phyloP scores from a whole-genome alignment of 2,113 vertebrate genomes.

The Psilopsiagon aurifrons region DNA sequence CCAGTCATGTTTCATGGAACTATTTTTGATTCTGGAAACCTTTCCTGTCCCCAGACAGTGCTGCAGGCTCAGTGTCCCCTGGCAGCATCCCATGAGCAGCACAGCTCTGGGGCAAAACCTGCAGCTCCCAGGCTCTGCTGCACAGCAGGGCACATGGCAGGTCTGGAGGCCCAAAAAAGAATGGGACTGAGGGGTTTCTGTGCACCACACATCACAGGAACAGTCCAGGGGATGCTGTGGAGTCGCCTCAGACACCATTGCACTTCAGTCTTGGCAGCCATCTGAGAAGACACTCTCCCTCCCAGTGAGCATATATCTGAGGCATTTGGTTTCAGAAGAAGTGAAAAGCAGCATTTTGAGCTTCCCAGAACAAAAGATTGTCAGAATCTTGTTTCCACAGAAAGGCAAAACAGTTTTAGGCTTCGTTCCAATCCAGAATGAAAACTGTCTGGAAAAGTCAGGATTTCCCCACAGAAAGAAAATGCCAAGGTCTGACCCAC shows the following conservation, averaged over 20 bases:
- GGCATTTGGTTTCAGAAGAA: background rate
- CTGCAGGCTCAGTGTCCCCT: background rate
- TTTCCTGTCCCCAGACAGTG: background rate
- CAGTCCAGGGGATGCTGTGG: background rate
- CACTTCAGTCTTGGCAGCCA: background rate
- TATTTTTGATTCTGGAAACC: background rate
- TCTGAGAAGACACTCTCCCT: background rate
- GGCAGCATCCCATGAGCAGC: background rate
- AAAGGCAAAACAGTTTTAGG: background rate
- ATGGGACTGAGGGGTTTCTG: fast-evolving
- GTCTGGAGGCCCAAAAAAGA: background rate
- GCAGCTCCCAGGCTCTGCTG: background rate
- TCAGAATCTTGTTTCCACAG: background rate
- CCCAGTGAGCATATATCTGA: background rate
- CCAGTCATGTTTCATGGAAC: background rate
- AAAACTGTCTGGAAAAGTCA: slow-evolving; percentile 32
- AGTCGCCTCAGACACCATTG: background rate
- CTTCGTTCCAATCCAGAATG: background rate
- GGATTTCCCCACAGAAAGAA: slow-evolving; percentile 1
- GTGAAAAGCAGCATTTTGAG: background rate
- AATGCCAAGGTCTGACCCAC: background rate
- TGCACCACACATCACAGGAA: background rate
- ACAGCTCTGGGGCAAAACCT: background rate
- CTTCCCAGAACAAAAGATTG: background rate
- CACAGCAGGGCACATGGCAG: no score